These are phyloP conservation scores for Damaliscus lunatus DNA, from an alignment of 2,113 vertebrate genomes.

Conservation along the genomic window DNA sequence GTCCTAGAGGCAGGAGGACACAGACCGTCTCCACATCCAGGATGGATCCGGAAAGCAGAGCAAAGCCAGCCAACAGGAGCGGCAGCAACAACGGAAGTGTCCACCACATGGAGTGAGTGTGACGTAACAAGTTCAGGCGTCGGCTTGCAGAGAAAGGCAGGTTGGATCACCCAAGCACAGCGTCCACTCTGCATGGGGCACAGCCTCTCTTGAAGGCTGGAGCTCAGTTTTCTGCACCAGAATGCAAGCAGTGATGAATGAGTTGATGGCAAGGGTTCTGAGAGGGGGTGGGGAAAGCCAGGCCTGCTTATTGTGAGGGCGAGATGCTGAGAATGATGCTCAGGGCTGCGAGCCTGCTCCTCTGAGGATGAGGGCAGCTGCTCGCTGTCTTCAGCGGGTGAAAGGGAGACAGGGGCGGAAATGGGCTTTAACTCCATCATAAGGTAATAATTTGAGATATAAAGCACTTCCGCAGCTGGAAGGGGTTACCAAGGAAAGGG, in stretches of 20 bases:
- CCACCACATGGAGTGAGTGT: rapidly evolving
- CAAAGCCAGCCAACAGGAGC: rapidly evolving
- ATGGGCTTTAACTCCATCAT: not conserved
- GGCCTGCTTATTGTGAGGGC: not conserved
- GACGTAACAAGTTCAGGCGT: rapidly evolving
- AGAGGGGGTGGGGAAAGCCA: not conserved
- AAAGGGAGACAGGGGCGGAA: not conserved
- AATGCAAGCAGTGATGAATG: not conserved
- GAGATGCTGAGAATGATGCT: not conserved
- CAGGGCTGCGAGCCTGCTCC: not conserved
- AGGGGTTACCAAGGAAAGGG: not conserved
- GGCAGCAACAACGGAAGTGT: rapidly evolving
- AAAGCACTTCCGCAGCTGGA: slow-evolving; percentile 37
- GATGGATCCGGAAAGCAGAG: no score
- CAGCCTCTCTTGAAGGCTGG: rapidly evolving
- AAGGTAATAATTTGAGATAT: slow-evolving; percentile 49
- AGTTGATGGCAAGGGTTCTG: not conserved
- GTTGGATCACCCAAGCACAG: rapidly evolving
- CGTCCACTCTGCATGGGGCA: rapidly evolving
- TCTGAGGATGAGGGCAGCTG: slow-evolving; percentile 26
- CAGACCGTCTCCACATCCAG: rapidly evolving
- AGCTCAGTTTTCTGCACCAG: not conserved
- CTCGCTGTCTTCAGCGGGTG: not conserved
- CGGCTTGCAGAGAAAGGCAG: not conserved
- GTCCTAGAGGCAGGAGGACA: no score